These are phyloP conservation scores for Erythrocercus mccallii DNA, from an alignment of 2,113 vertebrate species.

Conservation along the genomic window DNA sequence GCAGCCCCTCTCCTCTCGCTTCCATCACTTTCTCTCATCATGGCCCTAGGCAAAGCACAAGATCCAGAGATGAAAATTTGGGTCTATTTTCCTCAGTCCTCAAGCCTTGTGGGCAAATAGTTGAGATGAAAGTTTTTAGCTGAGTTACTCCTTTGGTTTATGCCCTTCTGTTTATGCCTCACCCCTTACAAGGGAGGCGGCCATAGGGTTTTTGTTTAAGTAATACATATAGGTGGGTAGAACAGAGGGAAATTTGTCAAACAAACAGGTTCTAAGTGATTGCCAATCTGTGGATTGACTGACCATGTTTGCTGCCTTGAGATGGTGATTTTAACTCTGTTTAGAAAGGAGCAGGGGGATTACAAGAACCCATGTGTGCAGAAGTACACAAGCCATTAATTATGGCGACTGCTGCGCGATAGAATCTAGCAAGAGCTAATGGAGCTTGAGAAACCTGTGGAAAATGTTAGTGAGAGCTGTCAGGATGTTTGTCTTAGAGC, in stretches of 20 bases:
- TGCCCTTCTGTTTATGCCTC: not conserved
- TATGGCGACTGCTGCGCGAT: not conserved
- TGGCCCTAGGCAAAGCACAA: not conserved
- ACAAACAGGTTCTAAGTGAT: not conserved
- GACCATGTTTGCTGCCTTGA: not conserved
- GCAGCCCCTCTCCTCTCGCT: not conserved
- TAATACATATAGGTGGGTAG: not conserved
- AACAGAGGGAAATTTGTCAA: not conserved
- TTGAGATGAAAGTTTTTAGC: not conserved
- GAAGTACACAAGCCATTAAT: conserved; percentile 33
- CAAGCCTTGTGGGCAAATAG: not conserved
- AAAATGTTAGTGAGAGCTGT: conserved; percentile 32
- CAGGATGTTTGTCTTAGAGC: conserved; percentile 44
- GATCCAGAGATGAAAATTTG: not conserved
- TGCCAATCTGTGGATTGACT: not conserved
- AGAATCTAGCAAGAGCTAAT: conserved; percentile 27
- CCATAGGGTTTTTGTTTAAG: accelerated
- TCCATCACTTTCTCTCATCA: not conserved
- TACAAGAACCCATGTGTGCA: not conserved
- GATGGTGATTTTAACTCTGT: not conserved
- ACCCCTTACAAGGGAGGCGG: not conserved
- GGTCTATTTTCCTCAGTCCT: not conserved
- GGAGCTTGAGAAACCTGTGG: conserved; percentile 34
- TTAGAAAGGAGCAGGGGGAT: not conserved
- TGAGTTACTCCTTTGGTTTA: not conserved